Conservation (phyloP, 2,113 vertebrate genomes). For the Opisthocomus hoazin region DNA sequence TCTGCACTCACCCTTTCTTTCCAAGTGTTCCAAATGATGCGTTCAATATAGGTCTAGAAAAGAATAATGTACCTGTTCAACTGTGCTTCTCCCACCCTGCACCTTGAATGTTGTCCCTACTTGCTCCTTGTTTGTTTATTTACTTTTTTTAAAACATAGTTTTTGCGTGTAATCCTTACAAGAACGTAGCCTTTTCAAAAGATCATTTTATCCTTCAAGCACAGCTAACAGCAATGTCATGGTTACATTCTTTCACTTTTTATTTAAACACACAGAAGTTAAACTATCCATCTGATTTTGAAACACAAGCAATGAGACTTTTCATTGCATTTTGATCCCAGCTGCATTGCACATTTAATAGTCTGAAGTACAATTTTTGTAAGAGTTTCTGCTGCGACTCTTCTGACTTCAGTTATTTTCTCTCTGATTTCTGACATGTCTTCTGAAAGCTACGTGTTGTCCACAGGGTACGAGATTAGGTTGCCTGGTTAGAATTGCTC, state of each 20-base stretch:
- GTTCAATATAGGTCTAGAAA: not conserved
- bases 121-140: not conserved
- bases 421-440: not conserved
- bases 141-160: not conserved
- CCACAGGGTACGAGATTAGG: not conserved
- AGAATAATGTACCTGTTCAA: fast-evolving
- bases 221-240: not conserved
- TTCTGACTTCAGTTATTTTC: not conserved
- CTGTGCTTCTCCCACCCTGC: not conserved
- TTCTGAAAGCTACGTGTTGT: not conserved
- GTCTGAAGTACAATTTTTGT: not conserved
- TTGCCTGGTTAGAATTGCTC: not conserved
- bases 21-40: not conserved
- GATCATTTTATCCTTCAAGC: not conserved
- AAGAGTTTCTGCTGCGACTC: not conserved
- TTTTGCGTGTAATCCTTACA: not conserved
- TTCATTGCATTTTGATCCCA: not conserved
- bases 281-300: not conserved
- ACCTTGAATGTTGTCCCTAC: not conserved
- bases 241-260: not conserved
- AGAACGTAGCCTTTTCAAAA: not conserved
- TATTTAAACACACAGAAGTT: not conserved
- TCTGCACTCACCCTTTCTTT: not conserved
- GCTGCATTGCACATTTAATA: not conserved
- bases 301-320: not conserved